These are phyloP conservation scores for Mesorhabditis sp. DNA, from an alignment of 2,888 invertebrate species.

Conservation along the genomic window DNA sequence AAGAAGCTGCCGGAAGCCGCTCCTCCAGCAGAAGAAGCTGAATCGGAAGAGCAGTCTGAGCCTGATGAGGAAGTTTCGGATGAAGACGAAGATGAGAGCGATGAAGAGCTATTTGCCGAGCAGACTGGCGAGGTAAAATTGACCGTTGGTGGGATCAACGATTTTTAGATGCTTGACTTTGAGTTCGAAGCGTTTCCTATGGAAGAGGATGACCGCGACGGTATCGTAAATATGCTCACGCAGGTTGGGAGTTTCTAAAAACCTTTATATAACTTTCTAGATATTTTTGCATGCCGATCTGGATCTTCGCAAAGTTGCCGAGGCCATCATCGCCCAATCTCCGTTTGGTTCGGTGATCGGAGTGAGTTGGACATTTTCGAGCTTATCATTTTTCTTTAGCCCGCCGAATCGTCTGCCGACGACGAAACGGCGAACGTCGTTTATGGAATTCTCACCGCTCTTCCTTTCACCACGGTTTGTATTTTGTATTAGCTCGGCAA, in stretches of 20 bases:
- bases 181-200: conserved; percentile 49
- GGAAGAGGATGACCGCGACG: conserved; percentile 41
- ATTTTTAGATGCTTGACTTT: conserved; percentile 34
- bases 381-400: conserved; percentile 18
- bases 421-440: conserved; percentile 31
- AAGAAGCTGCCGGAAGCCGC: too few relatives aligned
- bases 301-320: conserved; percentile 36
- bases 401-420: conserved; percentile 35
- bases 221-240: conserved; percentile 46
- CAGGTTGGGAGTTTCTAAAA: conserved; percentile 23
- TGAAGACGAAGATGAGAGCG: too few relatives aligned
- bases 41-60: too few relatives aligned
- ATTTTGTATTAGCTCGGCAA: background rate
- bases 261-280: conserved; percentile 15
- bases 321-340: conserved; percentile 35
- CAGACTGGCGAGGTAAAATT: conserved; percentile 11
- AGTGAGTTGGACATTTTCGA: conserved; percentile 12
- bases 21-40: too few relatives aligned
- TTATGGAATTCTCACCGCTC: conserved; percentile 15
- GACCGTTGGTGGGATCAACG: conserved; percentile 11
- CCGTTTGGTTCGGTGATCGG: conserved; percentile 34
- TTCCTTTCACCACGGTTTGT: background rate
- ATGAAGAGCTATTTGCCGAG: background rate
- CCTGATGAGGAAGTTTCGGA: too few relatives aligned
- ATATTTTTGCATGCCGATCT: conserved; percentile 50